Conservation (phyloP, 2,888 invertebrate species). For the Orthosia cruda region DNA sequence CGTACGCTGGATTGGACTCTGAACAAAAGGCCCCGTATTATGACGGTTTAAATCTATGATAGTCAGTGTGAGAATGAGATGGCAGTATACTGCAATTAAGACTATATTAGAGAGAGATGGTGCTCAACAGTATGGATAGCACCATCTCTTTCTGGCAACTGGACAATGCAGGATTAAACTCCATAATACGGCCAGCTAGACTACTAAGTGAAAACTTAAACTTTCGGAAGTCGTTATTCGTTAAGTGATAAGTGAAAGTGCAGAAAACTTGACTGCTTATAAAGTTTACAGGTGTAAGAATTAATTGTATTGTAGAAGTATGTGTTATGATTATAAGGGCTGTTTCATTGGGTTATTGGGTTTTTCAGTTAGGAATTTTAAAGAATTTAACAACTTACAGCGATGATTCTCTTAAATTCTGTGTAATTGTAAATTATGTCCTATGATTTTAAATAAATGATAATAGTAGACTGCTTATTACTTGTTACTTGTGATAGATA, state of each 20-base stretch:
- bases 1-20: background rate
- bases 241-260: slow-evolving; percentile 44
- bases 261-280: slow-evolving; percentile 25
- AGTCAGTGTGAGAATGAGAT: no score
- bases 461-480: background rate
- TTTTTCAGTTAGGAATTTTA: background rate
- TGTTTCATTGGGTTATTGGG: background rate
- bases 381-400: no score
- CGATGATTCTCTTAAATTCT: no score
- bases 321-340: background rate
- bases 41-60: background rate
- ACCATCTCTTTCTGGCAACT: background rate
- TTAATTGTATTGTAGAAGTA: background rate
- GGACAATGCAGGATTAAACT: background rate
- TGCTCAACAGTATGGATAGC: background rate
- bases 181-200: slow-evolving; percentile 1
- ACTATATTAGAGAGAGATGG: background rate
- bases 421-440: no score
- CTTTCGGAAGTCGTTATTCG: background rate
- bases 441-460: background rate
- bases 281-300: slow-evolving; percentile 21
- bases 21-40: background rate
- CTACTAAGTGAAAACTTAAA: slow-evolving; percentile 20
- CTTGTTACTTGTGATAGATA: no score
- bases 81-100: no score